phyloP scores from a whole-genome alignment of 2,888 invertebrate species.

The Anorthoa munda region DNA sequence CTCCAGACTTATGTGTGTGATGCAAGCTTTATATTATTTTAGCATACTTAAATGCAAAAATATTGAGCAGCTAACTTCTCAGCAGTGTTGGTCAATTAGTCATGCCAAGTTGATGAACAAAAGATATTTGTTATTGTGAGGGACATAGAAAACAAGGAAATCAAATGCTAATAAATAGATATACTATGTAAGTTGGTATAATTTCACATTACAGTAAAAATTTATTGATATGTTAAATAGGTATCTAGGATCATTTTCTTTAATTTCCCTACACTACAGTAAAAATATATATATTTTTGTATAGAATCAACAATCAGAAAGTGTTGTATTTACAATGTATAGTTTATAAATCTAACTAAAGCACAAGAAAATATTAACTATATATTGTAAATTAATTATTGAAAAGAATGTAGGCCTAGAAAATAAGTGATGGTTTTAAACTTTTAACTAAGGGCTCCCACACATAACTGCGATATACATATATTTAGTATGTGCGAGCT shows the following conservation, averaged over 20 bases:
- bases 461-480: too few relatives aligned
- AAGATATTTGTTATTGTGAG: background rate
- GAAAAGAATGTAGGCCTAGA: slow-evolving; percentile 14
- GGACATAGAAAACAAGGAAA: slow-evolving; percentile 5
- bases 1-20: background rate
- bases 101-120: background rate
- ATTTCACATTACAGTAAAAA: slow-evolving; percentile 11
- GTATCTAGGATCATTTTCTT: background rate
- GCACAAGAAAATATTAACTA: slow-evolving; percentile 5
- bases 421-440: background rate
- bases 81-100: background rate
- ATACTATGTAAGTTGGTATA: slow-evolving; percentile 20
- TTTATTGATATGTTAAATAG: slow-evolving; percentile 12
- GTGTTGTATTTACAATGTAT: background rate
- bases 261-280: background rate
- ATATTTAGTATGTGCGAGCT: too few relatives aligned
- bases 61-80: background rate
- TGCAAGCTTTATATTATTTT: slow-evolving; percentile 1
- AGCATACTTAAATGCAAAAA: background rate
- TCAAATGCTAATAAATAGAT: slow-evolving; percentile 19
- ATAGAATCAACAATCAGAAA: slow-evolving; percentile 5
- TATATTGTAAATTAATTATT: background rate
- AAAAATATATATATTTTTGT: slow-evolving; percentile 14
- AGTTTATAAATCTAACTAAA: slow-evolving; percentile 15
- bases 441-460: too few relatives aligned